phyloP scores from a whole-genome alignment of 2,888 invertebrate species.

The Monoplex corrugatus region DNA sequence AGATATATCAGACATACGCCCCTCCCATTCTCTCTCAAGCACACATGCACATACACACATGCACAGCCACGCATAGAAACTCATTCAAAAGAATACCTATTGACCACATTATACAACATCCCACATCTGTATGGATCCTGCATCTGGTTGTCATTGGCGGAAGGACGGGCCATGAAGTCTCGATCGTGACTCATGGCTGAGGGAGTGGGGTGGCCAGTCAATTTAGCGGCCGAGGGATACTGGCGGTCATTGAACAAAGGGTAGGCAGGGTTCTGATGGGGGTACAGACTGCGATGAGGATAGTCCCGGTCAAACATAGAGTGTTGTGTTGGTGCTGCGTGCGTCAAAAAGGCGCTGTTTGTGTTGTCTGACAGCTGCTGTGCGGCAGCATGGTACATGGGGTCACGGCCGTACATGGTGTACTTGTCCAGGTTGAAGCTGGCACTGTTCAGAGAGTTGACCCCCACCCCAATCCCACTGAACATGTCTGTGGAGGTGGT shows the following conservation, averaged over 20 bases:
- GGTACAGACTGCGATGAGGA: conserved; percentile 74
- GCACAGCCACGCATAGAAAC: neutral
- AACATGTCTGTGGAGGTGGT: conserved; percentile 77
- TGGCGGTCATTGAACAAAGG: conserved; percentile 78
- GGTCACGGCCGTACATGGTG: conserved; percentile 74
- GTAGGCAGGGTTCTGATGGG: conserved; percentile 76
- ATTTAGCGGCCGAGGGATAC: conserved; percentile 73
- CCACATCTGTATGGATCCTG: conserved; percentile 79
- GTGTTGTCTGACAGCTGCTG: conserved; percentile 76
- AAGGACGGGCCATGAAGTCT: conserved; percentile 73
- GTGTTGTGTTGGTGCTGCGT: conserved; percentile 74
- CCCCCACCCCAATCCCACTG: conserved; percentile 67
- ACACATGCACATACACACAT: neutral
- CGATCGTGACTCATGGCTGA: conserved; percentile 71
- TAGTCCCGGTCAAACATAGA: conserved; percentile 76
- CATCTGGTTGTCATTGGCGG: conserved; percentile 71
- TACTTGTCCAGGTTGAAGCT: conserved; percentile 78
- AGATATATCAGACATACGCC: neutral
- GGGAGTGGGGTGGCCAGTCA: conserved; percentile 63
- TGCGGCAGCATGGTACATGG: conserved; percentile 73
- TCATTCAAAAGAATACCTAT: conserved; percentile 47
- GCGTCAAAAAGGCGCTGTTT: conserved; percentile 77
- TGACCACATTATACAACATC: conserved; percentile 73
- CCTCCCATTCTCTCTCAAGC: neutral
- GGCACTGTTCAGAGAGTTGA: conserved; percentile 61